A percentile compares a stretch with the other conserved stretches of the same genome.
These are phyloP conservation scores for Brachypalpus laphriformis DNA, from an alignment of 2,888 invertebrate genomes.

Conservation along the genomic window DNA sequence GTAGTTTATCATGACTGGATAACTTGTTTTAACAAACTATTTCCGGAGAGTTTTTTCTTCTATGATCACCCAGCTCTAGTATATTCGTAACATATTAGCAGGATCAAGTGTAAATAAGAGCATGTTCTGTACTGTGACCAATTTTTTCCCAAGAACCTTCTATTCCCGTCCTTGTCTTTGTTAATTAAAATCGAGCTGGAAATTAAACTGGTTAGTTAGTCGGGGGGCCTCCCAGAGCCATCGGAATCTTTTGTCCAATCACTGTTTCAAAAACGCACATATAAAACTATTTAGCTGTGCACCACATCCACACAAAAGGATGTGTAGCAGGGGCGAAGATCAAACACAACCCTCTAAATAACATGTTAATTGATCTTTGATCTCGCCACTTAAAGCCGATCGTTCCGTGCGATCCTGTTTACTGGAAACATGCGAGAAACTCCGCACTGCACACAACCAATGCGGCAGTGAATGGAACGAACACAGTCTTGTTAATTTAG, in stretches of 20 bases:
- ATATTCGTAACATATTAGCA: not conserved
- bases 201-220: slow-evolving; percentile 32
- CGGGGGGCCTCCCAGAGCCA: not conserved
- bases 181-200: slow-evolving; percentile 28
- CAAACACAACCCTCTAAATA: slow-evolving; percentile 70
- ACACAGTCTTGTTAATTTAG: slow-evolving; percentile 70
- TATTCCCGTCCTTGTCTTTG: not conserved
- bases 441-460: slow-evolving; percentile 30
- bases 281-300: slow-evolving; percentile 5
- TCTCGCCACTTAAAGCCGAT: slow-evolving; percentile 73
- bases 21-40: no score
- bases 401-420: slow-evolving; percentile 58
- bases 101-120: not conserved
- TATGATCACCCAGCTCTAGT: not conserved
- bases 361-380: slow-evolving; percentile 74
- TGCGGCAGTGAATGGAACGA: slow-evolving; percentile 70
- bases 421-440: slow-evolving; percentile 39
- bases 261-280: not conserved
- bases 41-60: no score
- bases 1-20: no score
- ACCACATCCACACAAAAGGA: slow-evolving; percentile 54
- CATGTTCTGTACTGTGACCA: not conserved
- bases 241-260: slow-evolving; percentile 50
- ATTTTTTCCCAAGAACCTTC: slow-evolving; percentile 10
- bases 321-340: slow-evolving; percentile 47